Evolutionary conservation across 2,888 invertebrate species (phyloP), one percentile per base, ranked within the genome.

Genomic region (Nephrotoma guestfalica): DNA sequence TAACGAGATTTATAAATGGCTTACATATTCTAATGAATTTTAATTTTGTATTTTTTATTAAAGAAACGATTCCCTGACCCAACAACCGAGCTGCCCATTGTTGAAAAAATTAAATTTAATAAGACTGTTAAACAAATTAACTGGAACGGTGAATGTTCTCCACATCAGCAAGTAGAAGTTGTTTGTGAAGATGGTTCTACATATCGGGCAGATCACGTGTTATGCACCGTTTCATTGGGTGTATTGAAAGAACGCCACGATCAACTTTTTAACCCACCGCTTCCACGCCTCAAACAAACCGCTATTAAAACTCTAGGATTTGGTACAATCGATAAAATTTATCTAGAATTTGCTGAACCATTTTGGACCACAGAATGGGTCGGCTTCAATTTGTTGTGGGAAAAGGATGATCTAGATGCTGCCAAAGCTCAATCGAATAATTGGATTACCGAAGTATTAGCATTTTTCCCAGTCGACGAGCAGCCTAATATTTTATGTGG

Each of bases 401-500:
- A 91, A 9, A 90, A 93, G 6, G 90, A 92, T 86, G 94, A 94
- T 87, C 87, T 91, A 3, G 87, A 87, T 11, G 90, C 5, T 4
- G 15, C 47, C 5, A 13, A n/a, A n/a, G 47, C 15, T 5, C 11
- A 57, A 57, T 15, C 51, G 6, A 57, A 57, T 15, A 57, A 57
- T 57, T 57, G 85, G 85, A 15, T 85, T 3, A 41, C 13, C 3
- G 93, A 93, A 88, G 92, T 96, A 11, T 94, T 94, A 89, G 94
- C 94, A 87, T 95, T 96, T 90, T 94, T 94, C 89, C 92, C 93
- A 5, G 93, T 95, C 5, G 93, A 93, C 88, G 92, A 93, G 88
- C 93, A 95, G 89, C 93, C 94, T 0, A 92, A 92, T 43, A 91
- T 95, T n/a, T 90, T 96, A 42, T 92, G 94, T 87, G 95, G 93